A percentile compares a stretch with the other conserved stretches of the same genome.
phyloP scores from a whole-genome alignment of 2,113 vertebrate species.

The Apistogramma diplotaenia region DNA sequence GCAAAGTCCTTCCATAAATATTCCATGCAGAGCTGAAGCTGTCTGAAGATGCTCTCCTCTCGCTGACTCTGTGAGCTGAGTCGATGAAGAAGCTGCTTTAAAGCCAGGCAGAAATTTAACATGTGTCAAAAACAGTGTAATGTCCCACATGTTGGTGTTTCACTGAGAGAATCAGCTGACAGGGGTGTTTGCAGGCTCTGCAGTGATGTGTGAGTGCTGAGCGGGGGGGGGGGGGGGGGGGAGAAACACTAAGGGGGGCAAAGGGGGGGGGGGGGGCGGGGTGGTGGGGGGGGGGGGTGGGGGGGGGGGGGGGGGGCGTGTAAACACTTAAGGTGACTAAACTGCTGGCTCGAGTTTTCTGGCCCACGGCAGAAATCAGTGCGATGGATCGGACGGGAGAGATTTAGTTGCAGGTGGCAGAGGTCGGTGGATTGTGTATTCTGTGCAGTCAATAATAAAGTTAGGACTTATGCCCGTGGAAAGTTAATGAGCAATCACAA shows the following conservation, averaged over 20 bases:
- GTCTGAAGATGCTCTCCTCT: not conserved
- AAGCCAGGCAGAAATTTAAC: not conserved
- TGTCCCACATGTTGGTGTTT: not conserved
- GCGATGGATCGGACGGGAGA: slow-evolving; percentile 92
- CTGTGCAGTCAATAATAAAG: slow-evolving; percentile 99
- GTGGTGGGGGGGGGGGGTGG: not conserved
- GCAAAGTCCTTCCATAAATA: slow-evolving; percentile 61
- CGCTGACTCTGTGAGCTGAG: not conserved
- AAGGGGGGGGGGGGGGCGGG: not conserved
- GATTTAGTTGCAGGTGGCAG: slow-evolving; percentile 97
- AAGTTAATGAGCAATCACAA: slow-evolving; percentile 98
- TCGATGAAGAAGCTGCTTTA: not conserved
- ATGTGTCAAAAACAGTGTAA: not conserved
- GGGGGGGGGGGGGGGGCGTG: not conserved
- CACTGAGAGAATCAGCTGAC: not conserved
- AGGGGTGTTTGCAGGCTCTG: not conserved
- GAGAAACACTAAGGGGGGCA: not conserved
- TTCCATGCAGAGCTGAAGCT: slow-evolving; percentile 53
- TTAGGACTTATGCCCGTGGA: slow-evolving; percentile 94
- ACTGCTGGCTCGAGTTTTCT: slow-evolving; percentile 81
- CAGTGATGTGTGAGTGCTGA: slow-evolving; percentile 5
- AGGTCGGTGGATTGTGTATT: slow-evolving; percentile 99
- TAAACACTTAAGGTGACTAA: slow-evolving; percentile 77
- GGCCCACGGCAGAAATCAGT: slow-evolving; percentile 85
- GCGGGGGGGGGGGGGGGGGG: not conserved